phyloP scores from a whole-genome alignment of 2,888 invertebrate genomes.

The Drosophila nigricruria region DNA sequence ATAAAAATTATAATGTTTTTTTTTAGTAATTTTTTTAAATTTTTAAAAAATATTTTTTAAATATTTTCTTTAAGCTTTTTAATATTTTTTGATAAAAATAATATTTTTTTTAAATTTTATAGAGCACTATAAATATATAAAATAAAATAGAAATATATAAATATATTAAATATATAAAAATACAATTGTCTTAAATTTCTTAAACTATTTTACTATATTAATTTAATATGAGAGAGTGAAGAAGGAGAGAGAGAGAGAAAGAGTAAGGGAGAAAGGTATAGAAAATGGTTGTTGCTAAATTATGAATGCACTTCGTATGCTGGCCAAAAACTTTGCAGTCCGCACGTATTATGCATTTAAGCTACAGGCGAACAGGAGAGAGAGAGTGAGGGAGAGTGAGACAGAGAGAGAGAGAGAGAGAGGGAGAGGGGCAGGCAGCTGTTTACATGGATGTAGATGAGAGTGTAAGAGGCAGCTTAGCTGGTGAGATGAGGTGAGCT shows the following conservation, averaged over 20 bases:
- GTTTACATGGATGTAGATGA: neutral
- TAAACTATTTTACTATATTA: neutral
- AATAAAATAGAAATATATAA: no score
- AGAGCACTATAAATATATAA: no score
- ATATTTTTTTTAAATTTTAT: no score
- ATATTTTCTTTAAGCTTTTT: no score
- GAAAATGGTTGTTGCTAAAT: slow-evolving; percentile 1
- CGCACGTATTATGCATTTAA: slow-evolving; percentile 35
- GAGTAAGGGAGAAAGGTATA: neutral
- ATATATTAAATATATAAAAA: neutral
- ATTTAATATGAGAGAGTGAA: neutral
- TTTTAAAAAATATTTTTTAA: no score
- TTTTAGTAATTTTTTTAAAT: no score
- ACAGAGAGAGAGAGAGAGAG: neutral
- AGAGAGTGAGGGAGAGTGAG: neutral
- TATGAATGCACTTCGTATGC: slow-evolving; percentile 17
- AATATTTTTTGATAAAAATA: no score
- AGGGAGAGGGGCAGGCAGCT: neutral
- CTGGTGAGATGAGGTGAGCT: neutral
- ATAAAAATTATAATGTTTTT: no score
- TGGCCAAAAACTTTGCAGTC: slow-evolving; percentile 33
- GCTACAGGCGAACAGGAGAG: slow-evolving; percentile 7
- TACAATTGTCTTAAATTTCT: neutral
- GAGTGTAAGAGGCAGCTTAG: neutral
- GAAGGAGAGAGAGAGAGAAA: neutral